phyloP scores from a whole-genome alignment of 2,113 vertebrate species.

The Scytalopus superciliaris region DNA sequence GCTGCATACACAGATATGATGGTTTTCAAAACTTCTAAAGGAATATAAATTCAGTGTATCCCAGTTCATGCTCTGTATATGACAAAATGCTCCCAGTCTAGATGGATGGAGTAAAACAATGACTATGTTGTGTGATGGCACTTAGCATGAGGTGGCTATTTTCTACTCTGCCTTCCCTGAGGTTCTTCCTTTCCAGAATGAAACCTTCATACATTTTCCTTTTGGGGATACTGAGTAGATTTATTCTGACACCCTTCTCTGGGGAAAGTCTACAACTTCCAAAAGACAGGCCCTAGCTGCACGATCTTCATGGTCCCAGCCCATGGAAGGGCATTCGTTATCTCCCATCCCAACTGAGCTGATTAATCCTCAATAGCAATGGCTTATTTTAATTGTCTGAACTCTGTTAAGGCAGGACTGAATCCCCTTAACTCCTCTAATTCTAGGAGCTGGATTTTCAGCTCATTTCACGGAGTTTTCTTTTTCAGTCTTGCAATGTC shows the following conservation, averaged over 20 bases:
- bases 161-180: neutral
- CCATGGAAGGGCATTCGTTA: neutral
- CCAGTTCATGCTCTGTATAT: neutral
- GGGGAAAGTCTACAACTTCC: neutral
- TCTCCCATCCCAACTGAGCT: neutral
- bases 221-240: neutral
- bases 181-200: neutral
- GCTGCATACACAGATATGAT: neutral
- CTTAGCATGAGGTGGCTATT: neutral
- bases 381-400: constrained; percentile 5
- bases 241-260: neutral
- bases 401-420: neutral
- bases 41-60: neutral
- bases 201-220: neutral
- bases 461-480: neutral
- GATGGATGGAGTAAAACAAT: neutral
- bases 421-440: neutral
- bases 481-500: neutral
- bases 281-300: accelerated
- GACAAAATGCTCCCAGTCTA: neutral
- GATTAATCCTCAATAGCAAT: neutral
- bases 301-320: neutral
- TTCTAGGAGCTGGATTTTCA: constrained; percentile 12
- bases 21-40: neutral
- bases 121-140: neutral